These are phyloP conservation scores for Actinia tenebrosa DNA, from an alignment of 64 coral and sea anemone genomes.

Conservation along the genomic window DNA sequence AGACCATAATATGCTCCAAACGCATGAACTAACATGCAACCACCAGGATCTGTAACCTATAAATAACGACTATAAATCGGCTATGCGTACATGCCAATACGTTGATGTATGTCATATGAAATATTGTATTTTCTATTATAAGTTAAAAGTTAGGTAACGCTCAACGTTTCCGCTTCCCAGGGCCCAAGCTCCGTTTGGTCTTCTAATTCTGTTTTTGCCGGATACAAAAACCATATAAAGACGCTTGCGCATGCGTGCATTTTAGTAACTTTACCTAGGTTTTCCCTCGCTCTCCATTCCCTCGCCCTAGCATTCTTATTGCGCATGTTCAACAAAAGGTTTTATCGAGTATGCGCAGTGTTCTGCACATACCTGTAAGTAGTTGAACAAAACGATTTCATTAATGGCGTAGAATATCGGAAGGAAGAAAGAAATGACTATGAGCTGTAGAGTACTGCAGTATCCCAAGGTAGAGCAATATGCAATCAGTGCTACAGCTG, in stretches of 20 bases:
- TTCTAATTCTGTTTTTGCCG: too few relatives aligned
- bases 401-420: constrained; percentile 26
- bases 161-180: too few relatives aligned
- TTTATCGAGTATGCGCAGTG: not conserved
- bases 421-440: constrained; percentile 19
- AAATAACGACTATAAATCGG: not conserved
- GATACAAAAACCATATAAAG: not conserved
- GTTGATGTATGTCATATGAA: too few relatives aligned
- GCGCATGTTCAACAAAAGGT: not conserved
- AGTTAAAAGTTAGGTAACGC: too few relatives aligned
- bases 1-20: constrained; percentile 47
- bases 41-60: constrained; percentile 30
- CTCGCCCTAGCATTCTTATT: too few relatives aligned
- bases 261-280: too few relatives aligned
- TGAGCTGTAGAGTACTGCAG: constrained; percentile 22
- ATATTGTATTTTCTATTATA: too few relatives aligned
- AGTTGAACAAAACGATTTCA: constrained; percentile 26
- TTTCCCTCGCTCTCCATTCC: too few relatives aligned
- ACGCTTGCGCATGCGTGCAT: too few relatives aligned
- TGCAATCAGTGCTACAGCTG: constrained; percentile 18
- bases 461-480: constrained; percentile 28
- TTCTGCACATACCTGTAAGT: not conserved
- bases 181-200: too few relatives aligned
- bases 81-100: too few relatives aligned
- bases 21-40: constrained; percentile 28